Base-by-base conservation (phyloP, 2,113 vertebrate genomes). In the Argyrosomus japonicus region DNA sequence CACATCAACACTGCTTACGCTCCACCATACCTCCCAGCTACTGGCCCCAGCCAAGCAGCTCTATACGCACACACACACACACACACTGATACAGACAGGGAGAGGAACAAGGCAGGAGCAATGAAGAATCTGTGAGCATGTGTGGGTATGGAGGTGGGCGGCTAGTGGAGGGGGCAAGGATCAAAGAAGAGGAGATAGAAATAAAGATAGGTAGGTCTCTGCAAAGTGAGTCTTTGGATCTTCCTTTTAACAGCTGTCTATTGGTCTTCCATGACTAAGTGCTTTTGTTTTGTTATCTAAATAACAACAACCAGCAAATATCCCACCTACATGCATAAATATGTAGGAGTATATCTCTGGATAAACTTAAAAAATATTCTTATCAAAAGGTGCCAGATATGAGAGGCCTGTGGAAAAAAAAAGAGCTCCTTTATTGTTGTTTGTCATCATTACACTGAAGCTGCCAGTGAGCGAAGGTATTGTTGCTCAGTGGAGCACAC, bases 401-500 rank as follows among this genome's bases (percentile, higher is more conserved):
- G 75, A 91, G 75, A 81, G 60, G 72, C 75, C 78, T 48, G 10
- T 83, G 88, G 10, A 78, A 86, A 65, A 47, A 92, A 87, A 79
- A 77, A 81, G 72, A 87, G 71, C 73, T 53, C 79, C 78, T 92
- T 89, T 91, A 89, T 93, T 93, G 89, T 93, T 94, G 91, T 93
- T 92, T 92, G 91, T 94, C 88, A 91, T 91, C 87, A 75, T 88
- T 91, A 91, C 88, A 75, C 79, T 76, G 87, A 81, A 89, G 90
- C 93, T 93, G 92, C 94, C 93, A 91, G 89, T 91, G 92, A 93
- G 88, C 77, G 77, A 82, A 85, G 94, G 92, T 89, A 95, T 96
- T 96, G 94, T 95, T 94, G 93, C 86, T 92, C 95, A 93, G 89
- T 75, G 90, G 89, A 93, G 95, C 95, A 95, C 91, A 89, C 87